Base-by-base conservation (phyloP, 2,888 invertebrate species). In the Escarpia spicata region DNA sequence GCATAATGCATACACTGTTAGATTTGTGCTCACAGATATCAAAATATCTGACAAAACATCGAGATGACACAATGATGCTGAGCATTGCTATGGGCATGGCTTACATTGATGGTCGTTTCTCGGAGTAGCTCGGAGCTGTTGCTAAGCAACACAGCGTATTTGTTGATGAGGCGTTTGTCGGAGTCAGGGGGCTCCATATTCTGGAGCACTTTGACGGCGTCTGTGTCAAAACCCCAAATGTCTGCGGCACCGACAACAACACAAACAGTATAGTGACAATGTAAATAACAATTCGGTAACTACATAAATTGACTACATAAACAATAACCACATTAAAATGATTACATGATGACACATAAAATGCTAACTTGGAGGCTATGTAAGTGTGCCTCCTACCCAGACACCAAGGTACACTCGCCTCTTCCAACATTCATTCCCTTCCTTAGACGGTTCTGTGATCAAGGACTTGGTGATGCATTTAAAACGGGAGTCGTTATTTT, bases 171-270 rank as follows among this genome's bases (percentile, higher is more conserved):
- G 90, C 94, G 93, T 91, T 45, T 43, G 26, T 96, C 95, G 90
- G 95, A 93, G 92, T 96, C 96, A 90, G 95, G 95, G 1, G 95
- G 95, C 91, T 95, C 95, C 96, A 96, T 96, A 92, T 95, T 95
- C 94, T 95, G 95, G 75, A 96, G 94, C 3, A 96, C 96, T 91
- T 95, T 92, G 26, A 96, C 96, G 3, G 96, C 96, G 90, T 95
- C 95, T 89, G 95, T 95, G 94, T 96, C 96, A 95, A 96, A 96
- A 6, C 96, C 96, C 96, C 96, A 96, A 37, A 96, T 95, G 95
- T 96, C 96, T 96, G 94, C 31, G 26, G 19, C 19, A 75, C 37
- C 37, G 37, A 37, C 37, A 37, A 37, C 37, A 37, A 37, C 37
- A 37, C 37, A 37, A 37, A 37, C 37, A 37, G 37, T 37, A 37